phyloP scores from a whole-genome alignment of 2,797 vertebrate genomes.

The Myotis planiceps region DNA sequence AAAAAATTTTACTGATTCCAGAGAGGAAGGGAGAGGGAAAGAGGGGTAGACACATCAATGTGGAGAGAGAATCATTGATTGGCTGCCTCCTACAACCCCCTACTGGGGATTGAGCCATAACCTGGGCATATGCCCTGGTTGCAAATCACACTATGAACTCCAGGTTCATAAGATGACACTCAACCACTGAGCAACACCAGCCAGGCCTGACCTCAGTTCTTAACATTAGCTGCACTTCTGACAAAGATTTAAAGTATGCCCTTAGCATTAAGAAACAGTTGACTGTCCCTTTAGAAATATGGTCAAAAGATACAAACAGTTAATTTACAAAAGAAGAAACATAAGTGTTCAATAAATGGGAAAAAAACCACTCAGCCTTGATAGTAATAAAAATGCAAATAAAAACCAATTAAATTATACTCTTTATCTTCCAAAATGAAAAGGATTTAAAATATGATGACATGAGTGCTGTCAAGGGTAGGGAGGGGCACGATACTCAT shows the following conservation, averaged over 20 bases:
- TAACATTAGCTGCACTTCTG: neutral
- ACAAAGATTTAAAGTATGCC: constrained; percentile 5
- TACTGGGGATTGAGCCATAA: too few relatives aligned
- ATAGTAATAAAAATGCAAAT: constrained; percentile 46
- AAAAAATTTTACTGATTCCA: too few relatives aligned
- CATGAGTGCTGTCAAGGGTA: neutral
- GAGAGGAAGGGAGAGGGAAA: too few relatives aligned
- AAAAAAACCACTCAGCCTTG: neutral
- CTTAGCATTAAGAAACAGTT: constrained; percentile 32
- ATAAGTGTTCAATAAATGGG: neutral
- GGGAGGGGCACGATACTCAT: neutral
- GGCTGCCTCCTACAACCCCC: too few relatives aligned
- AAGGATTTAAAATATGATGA: constrained; percentile 18
- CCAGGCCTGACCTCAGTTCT: neutral
- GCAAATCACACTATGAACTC: too few relatives aligned
- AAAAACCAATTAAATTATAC: constrained; percentile 35
- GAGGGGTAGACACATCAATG: too few relatives aligned
- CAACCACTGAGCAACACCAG: too few relatives aligned
- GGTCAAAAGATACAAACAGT: constrained; percentile 8
- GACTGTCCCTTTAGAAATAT: constrained; percentile 19
- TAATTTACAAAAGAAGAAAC: constrained; percentile 34
- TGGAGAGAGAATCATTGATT: too few relatives aligned
- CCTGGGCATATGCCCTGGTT: too few relatives aligned
- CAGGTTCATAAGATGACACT: too few relatives aligned
- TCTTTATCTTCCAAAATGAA: constrained; percentile 34